Base-by-base conservation (phyloP, 2,113 vertebrate genomes). In the Myodes glareolus region DNA sequence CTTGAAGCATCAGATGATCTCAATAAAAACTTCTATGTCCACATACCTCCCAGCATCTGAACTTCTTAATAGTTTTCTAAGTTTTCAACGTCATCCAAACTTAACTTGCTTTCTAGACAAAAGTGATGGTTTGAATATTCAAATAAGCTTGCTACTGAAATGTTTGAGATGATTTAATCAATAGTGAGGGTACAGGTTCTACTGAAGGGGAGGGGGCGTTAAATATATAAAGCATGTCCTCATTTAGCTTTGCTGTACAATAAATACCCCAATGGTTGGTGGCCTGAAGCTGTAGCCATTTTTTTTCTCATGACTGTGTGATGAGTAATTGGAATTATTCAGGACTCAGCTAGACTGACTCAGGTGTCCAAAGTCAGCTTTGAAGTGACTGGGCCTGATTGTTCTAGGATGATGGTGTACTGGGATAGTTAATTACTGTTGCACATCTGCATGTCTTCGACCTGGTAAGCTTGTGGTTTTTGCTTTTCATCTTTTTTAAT, bases 11-110 rank as follows among this genome's bases (percentile, higher is more conserved):
- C 52, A 55, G 7, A 33, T 92, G 93, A 94, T 31, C 39, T 91
- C 97, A 95, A 55, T 95, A 90, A 95, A 97, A 82, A 9, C 31
- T 68, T 36, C 13, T 67, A 73, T 63, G 90, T 78, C 45, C 8
- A 68, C n/a, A 73, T 2, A 45, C 17, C 12, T 65, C 90, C 95
- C 2, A 93, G 89, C 8, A 8, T 93, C 29, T 25, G 42, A 77
- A 1, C 5, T 85, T 82, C 73, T 84, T 94, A 95, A 91, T 47
- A 45, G 21, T 67, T 50, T 96, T 87, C 61, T 65, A 94, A 67
- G 91, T 93, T 92, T 73, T 67, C 63, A 97, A 3, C 25, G 72
- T 75, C 25, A 65, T 68, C 87, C 52, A 21, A 88, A 89, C 39
- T 90, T 92, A 92, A 76, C 73, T 61, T 8, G 27, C 92, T 78